These are phyloP conservation scores for Carassius carassius DNA, from an alignment of 2,113 vertebrate genomes.

Conservation along the genomic window DNA sequence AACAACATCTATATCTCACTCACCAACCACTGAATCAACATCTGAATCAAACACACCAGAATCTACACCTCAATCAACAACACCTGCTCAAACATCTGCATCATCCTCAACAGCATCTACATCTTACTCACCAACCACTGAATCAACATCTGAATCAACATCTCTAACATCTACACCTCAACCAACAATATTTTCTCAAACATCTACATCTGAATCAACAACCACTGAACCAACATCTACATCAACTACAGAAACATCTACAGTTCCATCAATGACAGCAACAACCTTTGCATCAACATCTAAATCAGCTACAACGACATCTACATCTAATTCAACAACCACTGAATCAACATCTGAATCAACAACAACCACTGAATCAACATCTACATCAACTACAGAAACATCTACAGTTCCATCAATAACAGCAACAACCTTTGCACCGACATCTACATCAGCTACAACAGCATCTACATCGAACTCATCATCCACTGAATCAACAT, in stretches of 20 bases:
- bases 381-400: too few species aligned
- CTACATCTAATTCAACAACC: background rate
- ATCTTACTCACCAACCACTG: background rate
- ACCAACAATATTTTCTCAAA: background rate
- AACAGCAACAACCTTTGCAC: too few species aligned
- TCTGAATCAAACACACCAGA: background rate
- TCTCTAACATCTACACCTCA: background rate
- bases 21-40: background rate
- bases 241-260: background rate
- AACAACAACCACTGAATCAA: too few species aligned
- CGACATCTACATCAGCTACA: too few species aligned
- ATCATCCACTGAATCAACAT: too few species aligned
- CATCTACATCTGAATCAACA: background rate
- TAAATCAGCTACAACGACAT: background rate
- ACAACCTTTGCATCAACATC: too few species aligned
- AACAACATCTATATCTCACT: too few species aligned
- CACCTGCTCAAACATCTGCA: background rate
- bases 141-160: background rate
- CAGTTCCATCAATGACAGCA: background rate
- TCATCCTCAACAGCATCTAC: background rate
- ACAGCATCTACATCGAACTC: too few species aligned
- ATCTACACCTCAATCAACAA: background rate
- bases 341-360: too few species aligned
- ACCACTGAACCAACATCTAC: background rate
- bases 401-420: too few species aligned